Evolutionary conservation across 2,888 invertebrate species (phyloP), one percentile per base, ranked within the genome.

Genomic region (Dermolepida albohirtum): DNA sequence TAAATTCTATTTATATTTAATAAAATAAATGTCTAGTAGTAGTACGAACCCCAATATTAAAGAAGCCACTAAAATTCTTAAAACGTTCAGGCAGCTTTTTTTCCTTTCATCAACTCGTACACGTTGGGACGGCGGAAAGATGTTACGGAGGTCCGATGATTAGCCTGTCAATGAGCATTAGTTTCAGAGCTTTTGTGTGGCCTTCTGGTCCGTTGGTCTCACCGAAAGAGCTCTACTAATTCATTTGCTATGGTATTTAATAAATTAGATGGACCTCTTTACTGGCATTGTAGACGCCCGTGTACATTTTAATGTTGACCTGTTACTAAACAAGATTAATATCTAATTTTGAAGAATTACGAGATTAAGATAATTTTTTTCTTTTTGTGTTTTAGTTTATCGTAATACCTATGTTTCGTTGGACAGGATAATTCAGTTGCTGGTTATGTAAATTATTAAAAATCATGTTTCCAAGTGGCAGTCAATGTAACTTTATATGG

Each of bases 101-200:
- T 29, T 44, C 59, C 29, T 51, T 64, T 43, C 51, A 50, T 49
- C 62, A 34, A 62, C 49, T 16, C 29, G 49, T 49, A 51, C 17
- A n/a, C 52, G 51, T 51, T 52, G 51, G 64, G 51, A 57, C 57
- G 44, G 66, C 47, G 55, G 54, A 47, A 66, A 49, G 55, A 57
- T 57, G 67, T 63, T 68, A 65, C 54, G 65, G 68, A 68, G 51
- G 67, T 51, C 64, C 62, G 55, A 71, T 76, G 76, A 79, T 79
- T 79, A 79, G 74, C 70, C 78, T 78, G 79, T 79, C 79, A 76
- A 77, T 76, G 78, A 74, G 73, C 71, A 78, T 79, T 78, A 79
- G 76, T 74, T 75, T 74, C 72, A 70, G 65, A 64, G 72, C 76
- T 74, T 77, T 78, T 77, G 75, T 76, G 73, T 71, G 72, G 68